Base-by-base conservation (phyloP, 2,113 vertebrate species). In the Alethe diademata region DNA sequence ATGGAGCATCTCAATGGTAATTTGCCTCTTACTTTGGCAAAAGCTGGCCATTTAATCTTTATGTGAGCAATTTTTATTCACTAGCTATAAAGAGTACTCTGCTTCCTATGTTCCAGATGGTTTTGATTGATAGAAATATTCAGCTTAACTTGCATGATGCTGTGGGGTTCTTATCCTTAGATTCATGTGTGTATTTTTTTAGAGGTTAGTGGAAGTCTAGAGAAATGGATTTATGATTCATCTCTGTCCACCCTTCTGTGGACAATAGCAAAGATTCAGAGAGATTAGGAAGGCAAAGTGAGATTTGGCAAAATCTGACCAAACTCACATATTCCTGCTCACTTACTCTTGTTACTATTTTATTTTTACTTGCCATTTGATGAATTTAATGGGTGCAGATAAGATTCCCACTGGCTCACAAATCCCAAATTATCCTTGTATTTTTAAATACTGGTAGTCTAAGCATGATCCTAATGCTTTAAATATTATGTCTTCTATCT, bases 91-190 rank as follows among this genome's bases (percentile, higher is more conserved):
- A 82, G 66, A 71, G 36, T 75, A 42, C 15, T 85, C 93, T 69
- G 12, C 58, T 89, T 91, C 43, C 73, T 69, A 26, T 81, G 26
- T 78, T 74, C 51, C 42, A 87, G 80, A 12, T 3, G 0, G 35
- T 60, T 96, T 87, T 85, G 74, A 82, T 26, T 75, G 81, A 91
- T 22, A 56, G 65, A 86, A 94, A 60, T 74, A 82, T 48, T 84
- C 84, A 69, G 36, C 45, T 82, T 85, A 71, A 88, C 48, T 67
- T 93, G 35, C 53, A 36, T 12, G 35, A 71, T 33, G 78, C 20
- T 62, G 71, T 73, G 6, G 3, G 5, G 0, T 9, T 65, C 81
- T 60, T 54, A 47, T 36, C 64, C 43, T 79, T 48, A 43, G 24
- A 33, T 64, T 70, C 5, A 2, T 22, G 31, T 18, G 19, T 40